These are phyloP conservation scores for Ochlodes sylvanus DNA, from an alignment of 2,888 invertebrate species.

Conservation along the genomic window DNA sequence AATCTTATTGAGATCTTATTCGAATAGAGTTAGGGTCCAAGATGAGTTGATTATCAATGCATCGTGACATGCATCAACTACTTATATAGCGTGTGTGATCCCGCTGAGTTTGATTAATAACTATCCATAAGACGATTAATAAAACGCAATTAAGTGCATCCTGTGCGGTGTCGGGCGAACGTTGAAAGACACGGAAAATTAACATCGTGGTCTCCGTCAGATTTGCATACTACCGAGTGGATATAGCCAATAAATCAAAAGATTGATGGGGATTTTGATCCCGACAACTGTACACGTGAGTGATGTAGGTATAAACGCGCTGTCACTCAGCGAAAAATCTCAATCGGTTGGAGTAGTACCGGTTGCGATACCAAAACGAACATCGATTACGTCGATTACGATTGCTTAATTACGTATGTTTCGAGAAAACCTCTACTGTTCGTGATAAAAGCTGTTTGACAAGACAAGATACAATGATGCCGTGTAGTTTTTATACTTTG, in stretches of 20 bases:
- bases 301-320: conserved; percentile 6
- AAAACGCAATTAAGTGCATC: conserved; percentile 59
- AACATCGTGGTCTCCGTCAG: conserved; percentile 46
- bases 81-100: conserved; percentile 25
- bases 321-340: conserved; percentile 19
- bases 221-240: conserved; percentile 54
- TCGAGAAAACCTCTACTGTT: too few relatives aligned
- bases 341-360: background rate
- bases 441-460: too few relatives aligned
- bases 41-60: background rate
- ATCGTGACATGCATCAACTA: conserved; percentile 19
- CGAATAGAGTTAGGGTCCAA: conserved; percentile 8
- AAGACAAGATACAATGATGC: background rate
- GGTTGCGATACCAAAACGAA: background rate
- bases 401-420: background rate
- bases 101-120: conserved; percentile 52
- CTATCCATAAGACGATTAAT: conserved; percentile 57
- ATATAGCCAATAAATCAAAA: conserved; percentile 50
- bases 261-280: conserved; percentile 45
- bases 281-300: conserved; percentile 1
- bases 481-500: too few relatives aligned
- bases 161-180: conserved; percentile 47
- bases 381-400: background rate
- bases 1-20: background rate
- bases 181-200: conserved; percentile 48